Base-by-base conservation (phyloP, 2,797 vertebrate genomes). In the Lepus townsendii region DNA sequence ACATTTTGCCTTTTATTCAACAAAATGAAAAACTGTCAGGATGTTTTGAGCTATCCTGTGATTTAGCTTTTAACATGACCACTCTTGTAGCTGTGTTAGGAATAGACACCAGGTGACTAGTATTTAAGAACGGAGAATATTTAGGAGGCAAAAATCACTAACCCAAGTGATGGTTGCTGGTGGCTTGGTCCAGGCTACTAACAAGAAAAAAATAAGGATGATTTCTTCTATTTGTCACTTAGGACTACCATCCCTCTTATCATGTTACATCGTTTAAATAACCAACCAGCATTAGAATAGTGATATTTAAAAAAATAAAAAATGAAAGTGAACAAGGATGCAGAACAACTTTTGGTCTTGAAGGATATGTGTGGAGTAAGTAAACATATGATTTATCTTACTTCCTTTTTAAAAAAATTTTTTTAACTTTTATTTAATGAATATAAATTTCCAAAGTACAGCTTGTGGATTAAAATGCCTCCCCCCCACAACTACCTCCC, bases 341-440 rank as follows among this genome's bases (percentile, higher is more conserved):
- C 50, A 91, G 85, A 95, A 80, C n/a, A 60, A 52, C 32, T 54
- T 82, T 24, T 82, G 71, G 14, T n/a, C 38, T 95, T 26, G 9
- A 78, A 63, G 3, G 7, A 66, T 83, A 73, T 11, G 54, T 66
- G 90, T 0, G 71, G 68, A 92, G 7, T 62, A 68, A 95, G 9
- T 2, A 84, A 52, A 72, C 60, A 24, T 66, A 32, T 60, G 76
- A 65, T 83, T 83, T 66, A 22, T 12, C 73, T 82, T 54, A 47
- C 42, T 79, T 9, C 35, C 35, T 35, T 35, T 35, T 35, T 4
- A 35, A 35, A 35, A 35, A 35, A 35, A 35, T 35, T 35, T 35
- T 35, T 35, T 35, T 35, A 35, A 35, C 35, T 35, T 35, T 35
- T 35, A 35, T 35, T 35, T 35, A 35, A 35, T 35, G 35, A 35